A percentile compares a stretch with the other conserved stretches of the same genome.
These are phyloP conservation scores for Idaea aversata DNA, from an alignment of 2,888 invertebrate species.

Conservation along the genomic window DNA sequence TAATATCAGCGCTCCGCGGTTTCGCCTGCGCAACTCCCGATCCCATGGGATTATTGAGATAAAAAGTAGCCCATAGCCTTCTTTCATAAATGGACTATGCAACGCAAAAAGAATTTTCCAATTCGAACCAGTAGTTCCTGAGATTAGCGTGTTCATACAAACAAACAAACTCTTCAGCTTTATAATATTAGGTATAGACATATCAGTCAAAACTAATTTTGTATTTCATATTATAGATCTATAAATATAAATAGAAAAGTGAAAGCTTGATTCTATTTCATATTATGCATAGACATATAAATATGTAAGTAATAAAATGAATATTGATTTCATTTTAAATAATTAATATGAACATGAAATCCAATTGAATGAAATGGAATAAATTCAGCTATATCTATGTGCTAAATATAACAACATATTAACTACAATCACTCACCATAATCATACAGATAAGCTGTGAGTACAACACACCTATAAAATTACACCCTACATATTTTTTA, in stretches of 20 bases:
- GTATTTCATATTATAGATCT: not conserved
- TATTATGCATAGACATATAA: not conserved
- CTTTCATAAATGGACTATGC: too few relatives aligned
- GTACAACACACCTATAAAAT: not conserved
- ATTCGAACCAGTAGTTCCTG: too few relatives aligned
- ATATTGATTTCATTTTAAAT: not conserved
- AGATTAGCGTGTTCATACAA: too few relatives aligned
- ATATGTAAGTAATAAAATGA: not conserved
- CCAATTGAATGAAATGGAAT: not conserved
- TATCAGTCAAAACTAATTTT: too few relatives aligned
- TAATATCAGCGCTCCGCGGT: too few relatives aligned
- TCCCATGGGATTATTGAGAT: too few relatives aligned
- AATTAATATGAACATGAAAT: not conserved
- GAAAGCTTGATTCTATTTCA: not conserved
- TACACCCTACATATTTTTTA: not conserved
- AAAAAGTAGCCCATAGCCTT: too few relatives aligned
- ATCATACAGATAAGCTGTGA: not conserved
- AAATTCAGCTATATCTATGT: not conserved
- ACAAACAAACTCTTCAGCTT: too few relatives aligned
- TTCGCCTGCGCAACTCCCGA: too few relatives aligned
- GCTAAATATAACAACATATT: not conserved
- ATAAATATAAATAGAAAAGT: not conserved
- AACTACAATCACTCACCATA: not conserved
- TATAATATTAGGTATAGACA: too few relatives aligned
- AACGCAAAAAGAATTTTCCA: too few relatives aligned